Percentiles rank a stretch among this genome's conserved stretches.
Conservation (phyloP, 2,888 invertebrate species). For the Tachina lurida region DNA sequence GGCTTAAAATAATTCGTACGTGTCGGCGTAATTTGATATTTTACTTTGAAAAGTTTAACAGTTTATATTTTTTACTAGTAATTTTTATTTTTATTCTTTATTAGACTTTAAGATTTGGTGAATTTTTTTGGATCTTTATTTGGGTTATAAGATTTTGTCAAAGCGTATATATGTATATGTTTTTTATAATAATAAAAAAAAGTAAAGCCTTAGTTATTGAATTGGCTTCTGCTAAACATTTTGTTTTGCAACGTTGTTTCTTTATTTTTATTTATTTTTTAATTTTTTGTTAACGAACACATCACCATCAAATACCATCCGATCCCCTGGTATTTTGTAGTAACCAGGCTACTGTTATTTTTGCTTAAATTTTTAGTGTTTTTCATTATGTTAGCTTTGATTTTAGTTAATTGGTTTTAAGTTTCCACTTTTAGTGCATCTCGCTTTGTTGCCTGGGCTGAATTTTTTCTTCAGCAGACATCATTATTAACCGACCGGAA, state of each 20-base stretch:
- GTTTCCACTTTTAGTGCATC: constrained; percentile 66
- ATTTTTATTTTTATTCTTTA: constrained; percentile 2
- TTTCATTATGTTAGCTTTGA: constrained; percentile 63
- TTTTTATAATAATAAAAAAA: constrained; percentile 35
- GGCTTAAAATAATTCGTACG: constrained; percentile 61
- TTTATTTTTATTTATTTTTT: not conserved
- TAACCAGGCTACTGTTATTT: constrained; percentile 63
- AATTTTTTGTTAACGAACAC: not conserved
- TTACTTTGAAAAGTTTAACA: constrained; percentile 75
- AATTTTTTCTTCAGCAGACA: not conserved
- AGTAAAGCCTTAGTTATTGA: constrained; percentile 73
- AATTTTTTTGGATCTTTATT: constrained; percentile 32
- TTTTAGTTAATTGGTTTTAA: constrained; percentile 74
- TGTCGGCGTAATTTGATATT: constrained; percentile 79
- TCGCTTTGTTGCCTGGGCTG: constrained; percentile 1
- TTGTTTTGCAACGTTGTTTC: constrained; percentile 11
- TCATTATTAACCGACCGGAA: constrained; percentile 71
- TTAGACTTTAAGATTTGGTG: constrained; percentile 30
- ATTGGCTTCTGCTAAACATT: constrained; percentile 77
- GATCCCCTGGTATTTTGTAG: constrained; percentile 36
- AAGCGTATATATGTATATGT: constrained; percentile 33
- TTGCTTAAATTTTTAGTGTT: constrained; percentile 29
- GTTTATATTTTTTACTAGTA: constrained; percentile 66
- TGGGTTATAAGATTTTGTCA: constrained; percentile 51
- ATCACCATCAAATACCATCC: constrained; percentile 46